Base-by-base conservation (phyloP, 2,888 invertebrate genomes). In the Ophraella communa region DNA sequence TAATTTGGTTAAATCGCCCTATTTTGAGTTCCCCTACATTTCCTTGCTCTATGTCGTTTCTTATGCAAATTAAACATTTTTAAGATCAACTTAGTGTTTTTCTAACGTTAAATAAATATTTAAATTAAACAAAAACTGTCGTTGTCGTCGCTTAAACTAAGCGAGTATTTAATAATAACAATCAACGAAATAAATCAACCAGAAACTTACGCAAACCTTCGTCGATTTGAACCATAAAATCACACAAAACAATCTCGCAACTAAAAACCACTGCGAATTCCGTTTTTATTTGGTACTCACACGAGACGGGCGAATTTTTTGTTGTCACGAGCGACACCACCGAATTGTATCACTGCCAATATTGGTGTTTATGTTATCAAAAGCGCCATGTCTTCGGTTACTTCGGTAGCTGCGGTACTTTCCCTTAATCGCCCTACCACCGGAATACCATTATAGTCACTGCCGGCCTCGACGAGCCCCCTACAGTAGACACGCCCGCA, bases 401-500 rank as follows among this genome's bases (percentile, higher is more conserved):
- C n/a, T n/a, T n/a, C n/a, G n/a, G n/a, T n/a, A n/a, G 62, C 64
- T 55, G 66, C 62, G 52, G 69, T 67, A 67, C 69, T 69, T 69
- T 69, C 69, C 65, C 69, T 62, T n/a, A n/a, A n/a, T 30, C 45
- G 63, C 68, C 67, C 70, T 68, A 67, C 66, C 62, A 65, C 30
- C 27, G 20, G 20, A 23, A n/a, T 23, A 45, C 45, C n/a, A 45
- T 11, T 45, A 21, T 47, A n/a, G 49, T 2, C 52, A 42, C 30
- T 42, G 56, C 10, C 64, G 69, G 45, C 69, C 69, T 69, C 69
- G 69, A 47, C 69, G 63, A 67, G 69, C 69, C 69, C 62, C 69
- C 67, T 11, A 51, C 35, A 52, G 17, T 21, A 59, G 66, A 62
- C 66, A 66, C 66, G 64, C 68, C 66, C 56, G 66, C 59, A 20